These are phyloP conservation scores for Neosilurus mollespiculum DNA, from an alignment of 2,797 vertebrate species.

Conservation along the genomic window DNA sequence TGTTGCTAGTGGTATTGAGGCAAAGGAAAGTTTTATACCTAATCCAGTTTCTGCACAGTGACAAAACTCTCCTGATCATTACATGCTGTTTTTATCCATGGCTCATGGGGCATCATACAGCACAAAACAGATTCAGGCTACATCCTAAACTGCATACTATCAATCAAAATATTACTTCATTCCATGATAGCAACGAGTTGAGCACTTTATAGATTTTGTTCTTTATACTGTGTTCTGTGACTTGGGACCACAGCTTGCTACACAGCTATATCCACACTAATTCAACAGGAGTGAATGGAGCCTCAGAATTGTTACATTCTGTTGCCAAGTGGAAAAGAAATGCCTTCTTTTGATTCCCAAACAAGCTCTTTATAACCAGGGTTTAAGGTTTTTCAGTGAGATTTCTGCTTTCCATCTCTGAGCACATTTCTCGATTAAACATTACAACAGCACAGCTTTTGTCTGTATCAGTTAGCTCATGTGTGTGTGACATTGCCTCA, in stretches of 20 bases:
- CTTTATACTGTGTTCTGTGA: not conserved
- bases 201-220: not conserved
- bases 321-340: conserved; percentile 1
- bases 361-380: not conserved
- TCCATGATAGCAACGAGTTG: not conserved
- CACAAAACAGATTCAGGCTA: not conserved
- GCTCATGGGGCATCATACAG: not conserved
- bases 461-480: not conserved
- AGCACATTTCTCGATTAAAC: not conserved
- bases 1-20: no score
- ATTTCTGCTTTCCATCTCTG: not conserved
- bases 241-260: not conserved
- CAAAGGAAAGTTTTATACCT: not conserved
- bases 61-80: not conserved
- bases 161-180: not conserved
- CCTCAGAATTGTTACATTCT: not conserved
- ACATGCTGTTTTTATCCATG: not conserved
- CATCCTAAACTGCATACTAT: no score
- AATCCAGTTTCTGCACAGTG: not conserved
- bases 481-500: not conserved
- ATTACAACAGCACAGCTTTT: not conserved
- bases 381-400: not conserved
- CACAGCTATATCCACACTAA: not conserved
- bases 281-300: not conserved
- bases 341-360: not conserved